These are phyloP conservation scores for Ornithoptera alexandrae DNA, from an alignment of 2,888 invertebrate genomes.

Conservation along the genomic window DNA sequence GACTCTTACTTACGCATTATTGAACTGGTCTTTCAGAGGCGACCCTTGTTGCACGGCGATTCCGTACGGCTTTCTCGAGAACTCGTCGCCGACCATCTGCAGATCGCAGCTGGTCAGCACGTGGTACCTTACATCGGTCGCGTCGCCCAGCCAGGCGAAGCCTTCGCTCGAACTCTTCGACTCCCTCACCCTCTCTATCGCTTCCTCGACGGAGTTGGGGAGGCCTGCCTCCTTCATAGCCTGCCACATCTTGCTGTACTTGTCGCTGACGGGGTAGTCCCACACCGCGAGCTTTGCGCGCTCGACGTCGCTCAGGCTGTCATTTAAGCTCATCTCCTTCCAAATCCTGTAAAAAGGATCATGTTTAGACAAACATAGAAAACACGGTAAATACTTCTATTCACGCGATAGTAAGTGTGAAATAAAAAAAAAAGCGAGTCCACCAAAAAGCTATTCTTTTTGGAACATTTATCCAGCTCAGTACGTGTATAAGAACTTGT, in stretches of 20 bases:
- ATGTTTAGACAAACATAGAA: too few relatives aligned
- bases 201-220: slow-evolving; percentile 89
- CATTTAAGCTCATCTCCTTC: slow-evolving; percentile 98
- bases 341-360: slow-evolving; percentile 85
- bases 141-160: slow-evolving; percentile 96
- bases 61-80: slow-evolving; percentile 97
- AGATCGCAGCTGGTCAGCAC: slow-evolving; percentile 92
- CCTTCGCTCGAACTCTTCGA: slow-evolving; percentile 87
- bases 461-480: too few relatives aligned
- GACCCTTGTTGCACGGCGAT: slow-evolving; percentile 98
- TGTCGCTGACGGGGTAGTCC: slow-evolving; percentile 99
- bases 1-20: slow-evolving; percentile 89
- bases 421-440: too few relatives aligned
- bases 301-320: slow-evolving; percentile 93
- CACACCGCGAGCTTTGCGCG: slow-evolving; percentile 97
- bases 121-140: slow-evolving; percentile 91
- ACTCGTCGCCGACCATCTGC: slow-evolving; percentile 96
- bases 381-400: too few relatives aligned
- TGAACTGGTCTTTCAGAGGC: slow-evolving; percentile 95
- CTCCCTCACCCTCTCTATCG: slow-evolving; percentile 83
- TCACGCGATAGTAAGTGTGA: too few relatives aligned
- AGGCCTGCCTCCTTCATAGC: slow-evolving; percentile 93
- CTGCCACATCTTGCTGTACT: slow-evolving; percentile 99
- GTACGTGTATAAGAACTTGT: too few relatives aligned
- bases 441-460: too few relatives aligned